Base-by-base conservation (phyloP, 2,113 vertebrate species). In the Aphelocoma coerulescens region DNA sequence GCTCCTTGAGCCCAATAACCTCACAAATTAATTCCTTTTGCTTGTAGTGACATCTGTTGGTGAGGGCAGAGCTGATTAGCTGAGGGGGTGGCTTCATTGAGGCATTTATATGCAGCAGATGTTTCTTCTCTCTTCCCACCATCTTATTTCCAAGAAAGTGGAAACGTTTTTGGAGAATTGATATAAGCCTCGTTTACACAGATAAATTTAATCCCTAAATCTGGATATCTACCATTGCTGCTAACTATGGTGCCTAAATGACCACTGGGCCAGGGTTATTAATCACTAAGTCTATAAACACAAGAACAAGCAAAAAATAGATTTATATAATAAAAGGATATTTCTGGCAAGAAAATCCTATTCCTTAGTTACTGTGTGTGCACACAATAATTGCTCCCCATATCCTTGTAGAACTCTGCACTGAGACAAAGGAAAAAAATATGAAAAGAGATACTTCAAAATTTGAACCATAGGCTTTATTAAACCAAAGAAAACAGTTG, bases 21-120 rank as follows among this genome's bases (percentile, higher is more conserved):
- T 88, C 62, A 66, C 79, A 61, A 74, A 96, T 91, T 88, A 87
- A 95, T 94, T 95, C 84, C 59, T 96, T 95, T 91, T 95, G 73
- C 73, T 90, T 95, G 61, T 62, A 95, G 80, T 95, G 95, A 96
- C 84, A 94, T 96, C 95, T 95, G 87, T 96, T 85, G 89, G 86
- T 73, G 73, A 97, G 92, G 89, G 43, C 81, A 96, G 63, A 79
- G 72, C 71, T 83, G 72, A 94, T 87, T 73, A 93, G 87, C 49
- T 78, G 19, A 0, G 1, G 52, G 44, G 68, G 46, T 59, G 48
- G 41, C 52, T 92, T 65, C 73, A 65, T 1, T 41, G 67, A 84
- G 77, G 52, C 55, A 82, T 85, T 32, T 58, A n/a, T 48, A 33
- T 44, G 7, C 11, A 61, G 20, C 67, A 96, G 80, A 79, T 91